Conservation (phyloP, 2,888 invertebrate genomes). For the Tiphia femorata region DNA sequence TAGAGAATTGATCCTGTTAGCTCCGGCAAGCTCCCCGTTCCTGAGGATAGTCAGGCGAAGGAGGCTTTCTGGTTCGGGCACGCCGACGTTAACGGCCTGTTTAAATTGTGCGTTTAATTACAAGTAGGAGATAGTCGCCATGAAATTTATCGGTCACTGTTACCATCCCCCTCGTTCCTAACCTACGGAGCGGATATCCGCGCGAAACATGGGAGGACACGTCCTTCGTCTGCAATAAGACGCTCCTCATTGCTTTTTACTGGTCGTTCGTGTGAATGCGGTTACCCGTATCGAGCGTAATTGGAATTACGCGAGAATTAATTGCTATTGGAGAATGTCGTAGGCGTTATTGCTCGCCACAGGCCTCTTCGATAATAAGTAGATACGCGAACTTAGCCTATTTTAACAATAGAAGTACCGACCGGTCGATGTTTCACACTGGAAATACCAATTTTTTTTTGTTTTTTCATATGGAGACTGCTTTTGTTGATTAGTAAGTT, state of each 20-base stretch:
- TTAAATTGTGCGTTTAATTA: conserved; percentile 67
- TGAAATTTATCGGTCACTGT: conserved; percentile 64
- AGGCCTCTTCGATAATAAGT: no score
- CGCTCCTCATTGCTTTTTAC: conserved; percentile 43
- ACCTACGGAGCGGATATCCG: conserved; percentile 56
- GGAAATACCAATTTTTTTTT: no score
- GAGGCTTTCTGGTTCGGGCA: conserved; percentile 51
- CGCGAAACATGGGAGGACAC: conserved; percentile 47
- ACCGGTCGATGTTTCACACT: no score
- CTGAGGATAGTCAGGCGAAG: conserved; percentile 23
- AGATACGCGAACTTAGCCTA: no score
- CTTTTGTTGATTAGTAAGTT: no score
- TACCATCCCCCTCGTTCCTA: conserved; percentile 60
- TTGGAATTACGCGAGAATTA: no score
- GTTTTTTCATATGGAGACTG: no score
- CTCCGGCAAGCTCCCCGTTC: conserved; percentile 14
- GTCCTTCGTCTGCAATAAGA: conserved; percentile 42
- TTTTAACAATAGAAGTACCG: no score
- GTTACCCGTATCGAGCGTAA: conserved; percentile 35
- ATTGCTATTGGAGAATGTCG: no score
- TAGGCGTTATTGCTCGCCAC: no score
- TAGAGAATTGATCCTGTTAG: conserved; percentile 22
- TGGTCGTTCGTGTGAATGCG: conserved; percentile 19
- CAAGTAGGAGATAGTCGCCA: conserved; percentile 64
- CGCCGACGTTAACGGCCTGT: conserved; percentile 62